Conservation (phyloP, 2,888 invertebrate genomes). For the Augiades crinisus region DNA sequence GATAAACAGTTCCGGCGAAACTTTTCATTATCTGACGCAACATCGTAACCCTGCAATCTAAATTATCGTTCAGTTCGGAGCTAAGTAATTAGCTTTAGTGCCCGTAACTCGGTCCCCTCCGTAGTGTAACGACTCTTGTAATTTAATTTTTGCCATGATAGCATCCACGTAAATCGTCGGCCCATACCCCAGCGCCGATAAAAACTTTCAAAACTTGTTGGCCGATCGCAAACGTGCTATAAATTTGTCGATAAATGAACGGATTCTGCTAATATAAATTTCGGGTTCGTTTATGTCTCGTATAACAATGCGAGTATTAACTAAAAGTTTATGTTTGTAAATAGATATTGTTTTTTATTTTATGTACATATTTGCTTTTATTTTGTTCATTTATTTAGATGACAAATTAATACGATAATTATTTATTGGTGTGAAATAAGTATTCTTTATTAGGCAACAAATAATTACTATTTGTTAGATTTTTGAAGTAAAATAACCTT, state of each 20-base stretch:
- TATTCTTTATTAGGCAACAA: too few relatives aligned
- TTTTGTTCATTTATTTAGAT: too few relatives aligned
- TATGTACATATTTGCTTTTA: too few relatives aligned
- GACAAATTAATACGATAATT: too few relatives aligned
- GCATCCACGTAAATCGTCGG: slow-evolving; percentile 35
- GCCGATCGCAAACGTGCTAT: slow-evolving; percentile 35
- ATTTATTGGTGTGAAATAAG: too few relatives aligned
- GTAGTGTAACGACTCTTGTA: slow-evolving; percentile 51
- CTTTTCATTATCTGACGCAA: slow-evolving; percentile 36
- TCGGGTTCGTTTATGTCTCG: neutral
- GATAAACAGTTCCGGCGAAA: slow-evolving; percentile 27
- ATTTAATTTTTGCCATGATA: slow-evolving; percentile 57
- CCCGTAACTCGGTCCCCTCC: slow-evolving; percentile 48
- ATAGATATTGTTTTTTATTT: too few relatives aligned
- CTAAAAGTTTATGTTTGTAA: neutral
- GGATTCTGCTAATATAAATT: slow-evolving; percentile 2
- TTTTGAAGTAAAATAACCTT: too few relatives aligned
- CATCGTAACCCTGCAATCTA: slow-evolving; percentile 43
- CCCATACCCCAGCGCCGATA: slow-evolving; percentile 38
- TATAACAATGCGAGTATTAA: neutral
- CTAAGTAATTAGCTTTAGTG: slow-evolving; percentile 66
- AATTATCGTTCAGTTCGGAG: slow-evolving; percentile 66
- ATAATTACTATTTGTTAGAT: too few relatives aligned
- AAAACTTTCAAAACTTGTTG: slow-evolving; percentile 48
- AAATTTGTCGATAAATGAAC: slow-evolving; percentile 9